Base-by-base conservation (phyloP, 2,113 vertebrate species). In the Benitochromis conjunctus region DNA sequence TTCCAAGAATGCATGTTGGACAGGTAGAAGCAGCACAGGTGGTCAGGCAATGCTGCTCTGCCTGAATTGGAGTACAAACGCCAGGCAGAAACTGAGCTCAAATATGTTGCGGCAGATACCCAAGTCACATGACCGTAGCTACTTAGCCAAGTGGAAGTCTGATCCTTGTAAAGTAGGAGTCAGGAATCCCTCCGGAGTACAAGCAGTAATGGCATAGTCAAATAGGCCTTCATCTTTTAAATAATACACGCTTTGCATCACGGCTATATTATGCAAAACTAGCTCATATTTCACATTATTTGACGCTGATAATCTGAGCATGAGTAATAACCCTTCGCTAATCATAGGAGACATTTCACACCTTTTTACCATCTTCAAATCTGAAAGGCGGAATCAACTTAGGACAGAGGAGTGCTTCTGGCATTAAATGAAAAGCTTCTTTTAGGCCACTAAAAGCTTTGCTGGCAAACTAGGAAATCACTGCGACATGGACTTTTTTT, bases 121-220 rank as follows among this genome's bases (percentile, higher is more conserved):
- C 21, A 41, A 57, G 76, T 93, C 94, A 94, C 87, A 76, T 91
- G 89, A 95, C 87, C 66, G 26, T 12, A 60, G 76, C 62, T 94
- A 92, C 91, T 92, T 92, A 92, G 91, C 92, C 89, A 83, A 94
- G 92, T 91, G 94, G 90, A 93, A 93, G 93, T 80, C 74, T 86
- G 87, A 92, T 90, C 88, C 80, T 82, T 71, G 84, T 88, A 74
- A 87, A 84, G 86, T n/a, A 71, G 81, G 86, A 90, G 91, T 71
- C 38, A 77, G 88, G 87, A 92, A 79, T 87, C 88, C 90, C 92
- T 84, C 79, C 21, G 91, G 91, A 92, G 89, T 74, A 86, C 69
- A 89, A 29, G 86, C 85, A 80, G 84, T 93, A 93, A 94, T 88
- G 85, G 86, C 86, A 92, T 88, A 60, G 80, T 91, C 85, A 91